These are phyloP conservation scores for Andrena bucephala DNA, from an alignment of 2,888 invertebrate species.

Conservation along the genomic window DNA sequence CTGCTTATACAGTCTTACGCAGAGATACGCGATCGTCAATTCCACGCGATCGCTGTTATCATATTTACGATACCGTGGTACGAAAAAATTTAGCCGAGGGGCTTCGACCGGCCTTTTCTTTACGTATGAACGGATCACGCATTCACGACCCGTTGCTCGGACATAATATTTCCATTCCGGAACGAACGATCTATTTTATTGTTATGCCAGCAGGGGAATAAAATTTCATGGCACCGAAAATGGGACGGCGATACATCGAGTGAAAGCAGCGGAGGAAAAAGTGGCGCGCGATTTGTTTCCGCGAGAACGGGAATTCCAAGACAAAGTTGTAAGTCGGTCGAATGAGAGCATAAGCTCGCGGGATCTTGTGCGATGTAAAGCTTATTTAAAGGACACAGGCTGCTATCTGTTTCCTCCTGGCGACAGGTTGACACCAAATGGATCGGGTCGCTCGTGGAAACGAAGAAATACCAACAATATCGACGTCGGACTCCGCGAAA, in stretches of 20 bases:
- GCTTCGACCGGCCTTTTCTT: not conserved
- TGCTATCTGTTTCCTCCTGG: constrained; percentile 9
- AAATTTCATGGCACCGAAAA: constrained; percentile 17
- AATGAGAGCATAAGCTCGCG: constrained; percentile 19
- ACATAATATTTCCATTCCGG: not conserved
- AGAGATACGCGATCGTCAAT: not conserved
- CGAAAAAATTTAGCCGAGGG: not conserved
- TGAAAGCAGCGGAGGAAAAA: not conserved
- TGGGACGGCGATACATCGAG: not conserved
- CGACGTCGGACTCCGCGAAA: not conserved
- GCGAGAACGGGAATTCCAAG: constrained; percentile 1
- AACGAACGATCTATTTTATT: constrained; percentile 13
- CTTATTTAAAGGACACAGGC: constrained; percentile 26
- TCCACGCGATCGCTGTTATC: not conserved
- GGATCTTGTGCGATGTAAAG: not conserved
- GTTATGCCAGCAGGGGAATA: not conserved
- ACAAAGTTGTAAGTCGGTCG: constrained; percentile 21
- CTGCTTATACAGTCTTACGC: not conserved
- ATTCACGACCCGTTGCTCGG: constrained; percentile 2
- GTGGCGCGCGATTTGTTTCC: constrained; percentile 11
- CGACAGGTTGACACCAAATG: constrained; percentile 20
- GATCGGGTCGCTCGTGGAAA: constrained; percentile 2
- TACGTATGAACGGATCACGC: not conserved
- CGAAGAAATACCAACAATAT: constrained; percentile 18
- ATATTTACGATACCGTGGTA: not conserved